Evolutionary conservation across 2,888 invertebrate genomes (phyloP).

Genomic region (Microdon myrmicae): DNA sequence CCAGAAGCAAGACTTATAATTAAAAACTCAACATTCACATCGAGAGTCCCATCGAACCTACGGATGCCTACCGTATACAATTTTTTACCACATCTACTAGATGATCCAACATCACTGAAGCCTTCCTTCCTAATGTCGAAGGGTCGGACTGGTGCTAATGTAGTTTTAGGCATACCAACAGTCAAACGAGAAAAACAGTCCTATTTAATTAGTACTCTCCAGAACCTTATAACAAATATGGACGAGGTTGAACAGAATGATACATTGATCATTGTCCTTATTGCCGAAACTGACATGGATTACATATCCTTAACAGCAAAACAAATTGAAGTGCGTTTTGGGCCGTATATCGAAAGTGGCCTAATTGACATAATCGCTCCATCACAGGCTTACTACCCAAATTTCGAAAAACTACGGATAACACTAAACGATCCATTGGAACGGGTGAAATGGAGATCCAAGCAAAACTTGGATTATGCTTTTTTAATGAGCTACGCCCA

Average conservation of each 20-base stretch:
- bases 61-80: constrained; percentile 84
- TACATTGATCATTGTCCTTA: constrained; percentile 84
- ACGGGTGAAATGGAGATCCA: constrained; percentile 90
- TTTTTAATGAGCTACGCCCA: constrained; percentile 95
- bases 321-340: constrained; percentile 81
- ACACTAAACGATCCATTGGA: constrained; percentile 88
- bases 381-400: constrained; percentile 86
- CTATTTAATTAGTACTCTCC: constrained; percentile 86
- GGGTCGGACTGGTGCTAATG: constrained; percentile 78
- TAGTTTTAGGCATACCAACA: constrained; percentile 87
- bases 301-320: constrained; percentile 80
- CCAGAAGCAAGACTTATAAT: constrained; percentile 67
- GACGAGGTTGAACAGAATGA: constrained; percentile 77
- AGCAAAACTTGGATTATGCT: constrained; percentile 93
- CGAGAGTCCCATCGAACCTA: constrained; percentile 69
- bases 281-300: constrained; percentile 86
- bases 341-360: constrained; percentile 78
- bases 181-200: constrained; percentile 88
- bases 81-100: constrained; percentile 87
- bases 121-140: constrained; percentile 83
- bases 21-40: constrained; percentile 68
- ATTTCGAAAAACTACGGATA: constrained; percentile 78
- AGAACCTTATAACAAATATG: constrained; percentile 85
- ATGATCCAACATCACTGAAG: constrained; percentile 78
- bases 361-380: constrained; percentile 91